Percentiles rank a stretch among this genome's conserved stretches.
phyloP scores from a whole-genome alignment of 1,140 invertebrate species.

The Ptiloglossa arizonensis region DNA sequence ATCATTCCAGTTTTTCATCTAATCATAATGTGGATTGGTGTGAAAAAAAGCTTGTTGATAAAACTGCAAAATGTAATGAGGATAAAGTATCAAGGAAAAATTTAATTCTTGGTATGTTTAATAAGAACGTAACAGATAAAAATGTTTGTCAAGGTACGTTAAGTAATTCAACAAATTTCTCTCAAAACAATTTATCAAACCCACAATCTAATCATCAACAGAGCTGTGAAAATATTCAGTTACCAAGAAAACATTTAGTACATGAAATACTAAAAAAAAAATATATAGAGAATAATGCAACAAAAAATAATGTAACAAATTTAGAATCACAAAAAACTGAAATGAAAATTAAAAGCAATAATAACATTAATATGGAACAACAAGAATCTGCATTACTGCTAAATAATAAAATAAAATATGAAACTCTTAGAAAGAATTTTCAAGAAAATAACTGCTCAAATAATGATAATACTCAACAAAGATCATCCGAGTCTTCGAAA shows the following conservation, averaged over 20 bases:
- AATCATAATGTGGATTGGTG: not conserved
- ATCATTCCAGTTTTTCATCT: not conserved
- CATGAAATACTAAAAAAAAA: conserved; percentile 36
- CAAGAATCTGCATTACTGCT: not conserved
- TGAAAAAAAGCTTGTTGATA: not conserved
- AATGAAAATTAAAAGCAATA: not conserved
- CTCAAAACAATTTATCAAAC: not conserved
- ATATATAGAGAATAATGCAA: not conserved
- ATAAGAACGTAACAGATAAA: not conserved
- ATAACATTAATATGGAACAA: not conserved
- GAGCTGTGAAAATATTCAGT: not conserved
- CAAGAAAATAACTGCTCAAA: not conserved
- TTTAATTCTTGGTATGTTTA: conserved; percentile 47
- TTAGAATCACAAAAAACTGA: not conserved
- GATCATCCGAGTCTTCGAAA: not conserved
- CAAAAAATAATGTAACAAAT: not conserved
- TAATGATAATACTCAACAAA: not conserved
- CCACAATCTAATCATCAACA: not conserved
- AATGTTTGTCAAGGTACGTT: conserved; percentile 1
- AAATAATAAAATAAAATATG: not conserved
- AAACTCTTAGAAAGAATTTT: not conserved
- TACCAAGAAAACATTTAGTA: conserved; percentile 32
- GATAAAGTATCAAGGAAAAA: conserved; percentile 8
- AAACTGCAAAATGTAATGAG: not conserved
- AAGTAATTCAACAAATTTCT: not conserved